Conservation (phyloP, 1,140 invertebrate genomes). For the Andricus grossulariae region DNA sequence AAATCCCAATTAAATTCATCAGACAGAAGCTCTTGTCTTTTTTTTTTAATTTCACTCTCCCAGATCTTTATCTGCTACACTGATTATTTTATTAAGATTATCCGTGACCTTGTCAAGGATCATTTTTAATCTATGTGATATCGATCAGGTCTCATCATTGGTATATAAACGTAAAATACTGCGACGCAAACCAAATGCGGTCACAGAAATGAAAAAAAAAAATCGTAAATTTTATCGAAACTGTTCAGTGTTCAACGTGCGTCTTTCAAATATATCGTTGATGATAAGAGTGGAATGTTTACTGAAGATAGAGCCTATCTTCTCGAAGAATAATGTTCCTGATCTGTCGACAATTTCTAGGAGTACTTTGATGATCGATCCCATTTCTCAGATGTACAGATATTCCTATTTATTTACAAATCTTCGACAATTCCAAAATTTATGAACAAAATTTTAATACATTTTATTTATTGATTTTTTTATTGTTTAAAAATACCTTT, state of each 20-base stretch:
- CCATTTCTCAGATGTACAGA: not conserved
- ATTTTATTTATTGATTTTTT: too few relatives aligned
- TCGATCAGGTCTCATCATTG: conserved; percentile 13
- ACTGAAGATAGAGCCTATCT: conserved; percentile 12
- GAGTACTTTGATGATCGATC: not conserved
- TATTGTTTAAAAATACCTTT: too few relatives aligned
- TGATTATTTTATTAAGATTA: conserved; percentile 25
- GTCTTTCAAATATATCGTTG: not conserved
- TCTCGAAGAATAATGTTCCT: conserved; percentile 12
- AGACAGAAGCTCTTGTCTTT: too few relatives aligned
- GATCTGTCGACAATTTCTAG: not conserved
- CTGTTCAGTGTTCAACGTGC: not conserved
- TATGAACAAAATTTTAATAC: too few relatives aligned
- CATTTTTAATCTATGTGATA: conserved; percentile 5
- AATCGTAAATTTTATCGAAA: not conserved
- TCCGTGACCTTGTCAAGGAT: conserved; percentile 19
- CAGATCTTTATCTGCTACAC: not conserved
- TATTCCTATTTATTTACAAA: conserved; percentile 24
- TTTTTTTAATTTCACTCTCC: not conserved
- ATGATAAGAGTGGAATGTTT: conserved; percentile 13
- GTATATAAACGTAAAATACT: conserved; percentile 10
- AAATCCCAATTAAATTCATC: too few relatives aligned
- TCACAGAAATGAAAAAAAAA: conserved; percentile 11
- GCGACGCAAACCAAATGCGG: not conserved
- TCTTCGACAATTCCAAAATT: not conserved